Evolutionary conservation across 2,888 invertebrate genomes (phyloP).

Genomic region (Quadroppia sp.): DNA sequence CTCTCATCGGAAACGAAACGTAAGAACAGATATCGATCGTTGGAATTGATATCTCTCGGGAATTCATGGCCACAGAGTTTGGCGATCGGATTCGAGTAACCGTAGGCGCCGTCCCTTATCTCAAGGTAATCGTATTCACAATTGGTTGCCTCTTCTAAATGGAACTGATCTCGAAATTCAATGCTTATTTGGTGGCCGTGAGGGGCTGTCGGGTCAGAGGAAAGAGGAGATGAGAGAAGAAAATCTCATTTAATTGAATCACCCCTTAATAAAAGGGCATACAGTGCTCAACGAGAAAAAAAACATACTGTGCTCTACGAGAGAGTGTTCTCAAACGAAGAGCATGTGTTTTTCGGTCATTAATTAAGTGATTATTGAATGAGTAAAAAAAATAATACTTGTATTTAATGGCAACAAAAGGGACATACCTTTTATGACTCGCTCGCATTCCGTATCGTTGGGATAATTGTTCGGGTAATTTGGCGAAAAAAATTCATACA

Average conservation of each 20-base stretch:
- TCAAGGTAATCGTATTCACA: conserved; percentile 78
- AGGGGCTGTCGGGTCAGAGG: conserved; percentile 51
- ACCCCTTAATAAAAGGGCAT: too few species aligned
- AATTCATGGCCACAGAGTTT: conserved; percentile 67
- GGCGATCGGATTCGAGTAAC: conserved; percentile 65
- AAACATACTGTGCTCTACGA: too few species aligned
- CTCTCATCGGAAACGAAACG: conserved; percentile 74
- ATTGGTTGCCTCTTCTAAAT: conserved; percentile 63
- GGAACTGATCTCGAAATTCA: conserved; percentile 74
- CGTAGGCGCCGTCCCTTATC: conserved; percentile 74
- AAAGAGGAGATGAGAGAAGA: neutral
- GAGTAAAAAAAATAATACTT: neutral
- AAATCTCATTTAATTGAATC: neutral
- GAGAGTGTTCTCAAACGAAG: too few species aligned
- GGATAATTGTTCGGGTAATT: conserved; percentile 66
- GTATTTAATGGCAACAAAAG: neutral
- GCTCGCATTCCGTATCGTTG: conserved; percentile 64
- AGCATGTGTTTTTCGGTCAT: too few species aligned
- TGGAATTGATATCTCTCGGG: conserved; percentile 68
- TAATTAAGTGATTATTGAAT: too few species aligned
- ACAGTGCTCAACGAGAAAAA: too few species aligned
- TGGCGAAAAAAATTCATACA: conserved; percentile 66
- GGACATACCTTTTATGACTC: conserved; percentile 66
- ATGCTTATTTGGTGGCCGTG: conserved; percentile 60
- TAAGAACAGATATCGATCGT: conserved; percentile 70